Evolutionary conservation across 2,888 invertebrate species (phyloP), one percentile per base, ranked within the genome.

Genomic region (Pogonocherus hispidulus): DNA sequence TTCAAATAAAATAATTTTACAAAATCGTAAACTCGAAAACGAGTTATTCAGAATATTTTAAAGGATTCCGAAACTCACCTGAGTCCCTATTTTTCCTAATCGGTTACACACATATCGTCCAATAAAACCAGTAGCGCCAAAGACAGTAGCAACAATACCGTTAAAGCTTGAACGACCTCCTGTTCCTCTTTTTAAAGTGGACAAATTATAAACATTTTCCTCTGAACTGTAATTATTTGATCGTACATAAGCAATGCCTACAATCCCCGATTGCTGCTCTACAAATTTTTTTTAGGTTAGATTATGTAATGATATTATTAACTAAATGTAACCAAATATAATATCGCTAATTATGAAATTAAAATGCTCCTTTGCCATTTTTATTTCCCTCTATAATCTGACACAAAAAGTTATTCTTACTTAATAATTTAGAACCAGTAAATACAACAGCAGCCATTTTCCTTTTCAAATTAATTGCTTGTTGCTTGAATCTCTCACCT

Each of bases 111-210:
- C 90, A 87, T 93, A 92, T 74, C 91, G 89, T 0, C 99, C 99
- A 0, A 98, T 86, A 81, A 96, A 96, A 1, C 99, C 99, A 35
- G 92, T 92, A 64, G 91, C 91, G 59, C 99, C 99, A 84, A 99
- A 98, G 0, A 99, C 94, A n/a, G 99, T 99, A n/a, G 96, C 97
- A 1, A 99, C 97, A 63, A 95, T 89, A 0, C 99, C 99, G 86
- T 94, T 99, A 85, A 99, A 99, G 81, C 98, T 98, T 76, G 94
- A 94, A 35, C 99, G 91, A 16, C 98, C 99, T 11, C 96, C 96
- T 18, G 95, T 94, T 23, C 96, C 96, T 73, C 93, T 88, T 84
- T 93, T 94, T 82, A 94, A 88, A 0, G 90, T 86, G 6, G 93
- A 88, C 63, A 91, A 81, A 85, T 92, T 92, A 70, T 88, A 88